Conservation (phyloP, 2,888 invertebrate genomes). For the Scotopteryx bipunctaria region DNA sequence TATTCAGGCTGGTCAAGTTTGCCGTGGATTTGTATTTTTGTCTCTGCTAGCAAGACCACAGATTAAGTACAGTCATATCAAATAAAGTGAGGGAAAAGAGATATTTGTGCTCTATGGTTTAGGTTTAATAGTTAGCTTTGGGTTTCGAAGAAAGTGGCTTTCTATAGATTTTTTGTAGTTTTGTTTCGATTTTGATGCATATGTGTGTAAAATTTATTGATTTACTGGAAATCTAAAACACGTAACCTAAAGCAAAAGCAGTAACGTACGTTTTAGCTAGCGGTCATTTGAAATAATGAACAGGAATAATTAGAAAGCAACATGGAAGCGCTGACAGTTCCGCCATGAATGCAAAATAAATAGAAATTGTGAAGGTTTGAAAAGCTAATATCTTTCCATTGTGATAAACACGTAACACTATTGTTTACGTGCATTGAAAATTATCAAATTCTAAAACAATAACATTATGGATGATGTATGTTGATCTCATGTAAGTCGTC, state of each 20-base stretch:
- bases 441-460: slow-evolving; percentile 41
- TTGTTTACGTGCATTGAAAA: slow-evolving; percentile 43
- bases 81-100: too few relatives aligned
- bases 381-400: slow-evolving; percentile 46
- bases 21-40: too few relatives aligned
- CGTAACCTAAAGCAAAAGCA: not conserved
- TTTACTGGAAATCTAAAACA: slow-evolving; percentile 5
- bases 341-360: slow-evolving; percentile 85
- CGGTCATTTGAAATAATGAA: slow-evolving; percentile 10
- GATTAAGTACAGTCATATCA: not conserved
- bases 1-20: not conserved
- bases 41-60: slow-evolving; percentile 4
- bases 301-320: slow-evolving; percentile 76
- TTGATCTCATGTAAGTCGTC: slow-evolving; percentile 34
- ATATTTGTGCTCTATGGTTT: slow-evolving; percentile 18
- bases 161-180: slow-evolving; percentile 67
- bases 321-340: slow-evolving; percentile 84
- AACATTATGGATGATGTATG: slow-evolving; percentile 30
- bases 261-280: not conserved
- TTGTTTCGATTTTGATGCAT: slow-evolving; percentile 38
- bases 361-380: slow-evolving; percentile 77
- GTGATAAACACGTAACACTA: slow-evolving; percentile 40
- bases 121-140: slow-evolving; percentile 46
- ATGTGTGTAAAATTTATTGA: slow-evolving; percentile 13
- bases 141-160: slow-evolving; percentile 79